phyloP scores from a whole-genome alignment of 2,113 vertebrate genomes.

The human (Homo sapiens) region DNA sequence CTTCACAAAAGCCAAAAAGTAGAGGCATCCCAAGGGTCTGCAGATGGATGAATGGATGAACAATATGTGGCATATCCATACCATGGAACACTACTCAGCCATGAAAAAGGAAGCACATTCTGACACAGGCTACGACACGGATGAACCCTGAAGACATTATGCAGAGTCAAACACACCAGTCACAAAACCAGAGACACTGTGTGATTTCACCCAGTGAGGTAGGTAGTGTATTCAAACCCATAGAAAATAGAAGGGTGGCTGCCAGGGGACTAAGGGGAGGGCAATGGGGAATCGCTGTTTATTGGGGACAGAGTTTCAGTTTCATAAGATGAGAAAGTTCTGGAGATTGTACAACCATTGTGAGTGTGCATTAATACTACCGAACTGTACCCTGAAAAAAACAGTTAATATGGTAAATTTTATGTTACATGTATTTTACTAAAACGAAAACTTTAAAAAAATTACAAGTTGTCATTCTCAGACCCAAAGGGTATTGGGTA shows the following conservation, averaged over 20 bases:
- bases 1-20: rapidly evolving
- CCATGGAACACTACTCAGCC: neutral
- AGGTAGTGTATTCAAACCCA: rapidly evolving
- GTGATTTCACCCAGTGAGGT: rapidly evolving
- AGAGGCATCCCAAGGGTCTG: too few relatives aligned
- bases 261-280: too few relatives aligned
- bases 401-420: neutral
- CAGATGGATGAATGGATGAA: rapidly evolving
- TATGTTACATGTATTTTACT: too few relatives aligned
- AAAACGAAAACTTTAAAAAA: neutral
- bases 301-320: neutral
- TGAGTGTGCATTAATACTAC: rapidly evolving
- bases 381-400: too few relatives aligned
- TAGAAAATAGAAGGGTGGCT: rapidly evolving
- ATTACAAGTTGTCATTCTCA: neutral
- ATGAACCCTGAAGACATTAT: neutral
- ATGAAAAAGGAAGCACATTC: neutral
- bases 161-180: too few relatives aligned
- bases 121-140: rapidly evolving
- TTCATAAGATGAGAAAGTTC: neutral
- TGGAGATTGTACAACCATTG: rapidly evolving
- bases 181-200: neutral
- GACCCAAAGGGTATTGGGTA: neutral
- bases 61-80: rapidly evolving
- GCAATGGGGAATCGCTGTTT: rapidly evolving